These are phyloP conservation scores for Chlorocebus sabaeus DNA, from an alignment of 2,113 vertebrate species.

Conservation along the genomic window DNA sequence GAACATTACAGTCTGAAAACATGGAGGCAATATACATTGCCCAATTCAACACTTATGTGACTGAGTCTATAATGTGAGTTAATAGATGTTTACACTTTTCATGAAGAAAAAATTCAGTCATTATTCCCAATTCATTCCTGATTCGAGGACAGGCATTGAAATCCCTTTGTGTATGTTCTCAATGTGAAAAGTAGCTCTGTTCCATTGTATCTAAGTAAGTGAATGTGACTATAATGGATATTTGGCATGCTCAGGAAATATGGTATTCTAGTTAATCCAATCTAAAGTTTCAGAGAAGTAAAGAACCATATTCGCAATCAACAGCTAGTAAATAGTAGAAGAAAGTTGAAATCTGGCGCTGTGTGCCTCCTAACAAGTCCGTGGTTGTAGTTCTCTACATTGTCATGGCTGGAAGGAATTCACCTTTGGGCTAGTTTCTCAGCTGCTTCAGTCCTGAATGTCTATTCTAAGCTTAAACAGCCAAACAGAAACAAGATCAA, in stretches of 20 bases:
- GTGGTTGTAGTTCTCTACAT: fast-evolving
- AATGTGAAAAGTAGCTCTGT: background rate
- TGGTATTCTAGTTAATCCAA: background rate
- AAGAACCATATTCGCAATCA: background rate
- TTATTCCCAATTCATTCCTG: background rate
- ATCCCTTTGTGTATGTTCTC: background rate
- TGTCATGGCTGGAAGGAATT: too few species aligned
- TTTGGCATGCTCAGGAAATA: background rate
- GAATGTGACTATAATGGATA: background rate
- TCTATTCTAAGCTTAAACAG: background rate
- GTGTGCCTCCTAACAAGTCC: background rate
- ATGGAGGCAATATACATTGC: background rate
- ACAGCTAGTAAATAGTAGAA: background rate
- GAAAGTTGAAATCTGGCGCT: background rate
- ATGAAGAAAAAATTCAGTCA: background rate
- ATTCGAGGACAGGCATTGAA: background rate
- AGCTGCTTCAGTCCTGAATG: background rate
- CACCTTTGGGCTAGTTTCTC: background rate
- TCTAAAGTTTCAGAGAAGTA: background rate
- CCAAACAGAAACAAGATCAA: background rate
- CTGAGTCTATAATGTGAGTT: background rate
- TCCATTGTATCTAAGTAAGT: background rate
- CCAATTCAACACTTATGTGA: background rate
- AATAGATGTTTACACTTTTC: background rate
- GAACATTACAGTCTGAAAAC: background rate